Percentiles rank a stretch among this genome's conserved stretches.
Conservation (phyloP, 2,888 invertebrate species). For the Pristionchus fissidentatus region DNA sequence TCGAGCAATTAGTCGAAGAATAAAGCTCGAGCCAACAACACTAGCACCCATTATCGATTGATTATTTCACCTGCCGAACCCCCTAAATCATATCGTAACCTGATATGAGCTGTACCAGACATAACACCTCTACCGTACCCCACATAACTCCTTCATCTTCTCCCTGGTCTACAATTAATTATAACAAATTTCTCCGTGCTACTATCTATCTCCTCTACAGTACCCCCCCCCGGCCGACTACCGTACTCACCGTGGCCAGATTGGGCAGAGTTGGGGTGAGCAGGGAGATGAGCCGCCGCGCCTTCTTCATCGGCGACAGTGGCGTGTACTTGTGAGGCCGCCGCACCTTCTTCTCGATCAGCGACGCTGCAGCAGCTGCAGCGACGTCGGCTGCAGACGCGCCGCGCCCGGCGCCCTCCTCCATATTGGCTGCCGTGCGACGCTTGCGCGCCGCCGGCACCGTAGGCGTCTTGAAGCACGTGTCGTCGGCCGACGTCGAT, state of each 20-base stretch:
- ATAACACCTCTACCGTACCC: not conserved
- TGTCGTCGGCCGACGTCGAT: not conserved
- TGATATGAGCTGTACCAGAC: not conserved
- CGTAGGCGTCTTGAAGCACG: conserved; percentile 44
- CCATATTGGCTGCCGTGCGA: not conserved
- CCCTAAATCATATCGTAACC: too few relatives aligned
- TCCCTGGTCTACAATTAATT: not conserved
- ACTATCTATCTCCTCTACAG: not conserved
- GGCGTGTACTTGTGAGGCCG: conserved; percentile 9
- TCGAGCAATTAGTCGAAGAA: too few relatives aligned
- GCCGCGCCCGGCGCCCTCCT: not conserved
- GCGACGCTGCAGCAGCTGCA: not conserved
- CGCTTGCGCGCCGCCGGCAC: conserved; percentile 13
- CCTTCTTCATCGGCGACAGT: not conserved
- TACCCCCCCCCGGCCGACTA: too few relatives aligned
- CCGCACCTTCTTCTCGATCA: not conserved
- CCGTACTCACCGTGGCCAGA: conserved; percentile 8
- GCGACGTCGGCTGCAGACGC: not conserved
- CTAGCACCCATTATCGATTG: too few relatives aligned
- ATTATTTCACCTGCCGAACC: too few relatives aligned
- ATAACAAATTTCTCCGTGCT: not conserved
- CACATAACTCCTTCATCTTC: not conserved
- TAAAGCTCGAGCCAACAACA: too few relatives aligned
- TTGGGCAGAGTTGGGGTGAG: not conserved
- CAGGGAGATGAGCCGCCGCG: not conserved